These are phyloP conservation scores for Nannoperca australis DNA, from an alignment of 2,797 vertebrate genomes.

Conservation along the genomic window DNA sequence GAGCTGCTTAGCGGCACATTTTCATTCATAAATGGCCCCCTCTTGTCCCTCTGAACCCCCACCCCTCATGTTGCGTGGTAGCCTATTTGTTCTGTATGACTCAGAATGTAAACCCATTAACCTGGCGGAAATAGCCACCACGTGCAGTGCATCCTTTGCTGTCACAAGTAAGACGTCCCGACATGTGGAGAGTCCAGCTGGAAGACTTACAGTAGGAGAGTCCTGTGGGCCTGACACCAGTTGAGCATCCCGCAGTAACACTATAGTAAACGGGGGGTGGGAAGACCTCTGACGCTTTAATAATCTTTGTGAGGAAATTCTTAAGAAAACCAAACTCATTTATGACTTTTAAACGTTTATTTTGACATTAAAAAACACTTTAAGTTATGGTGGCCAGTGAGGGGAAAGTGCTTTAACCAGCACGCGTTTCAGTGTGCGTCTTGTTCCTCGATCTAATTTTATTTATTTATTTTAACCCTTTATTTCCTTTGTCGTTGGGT, in stretches of 20 bases:
- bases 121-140: conserved; percentile 73
- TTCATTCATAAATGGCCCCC: conserved; percentile 33
- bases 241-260: conserved; percentile 21
- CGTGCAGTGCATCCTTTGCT: conserved; percentile 65
- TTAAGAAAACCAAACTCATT: neutral
- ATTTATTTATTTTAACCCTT: neutral
- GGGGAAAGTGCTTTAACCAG: neutral
- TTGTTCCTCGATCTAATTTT: neutral
- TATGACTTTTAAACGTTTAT: neutral
- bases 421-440: neutral
- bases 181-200: conserved; percentile 53
- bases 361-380: neutral
- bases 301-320: neutral
- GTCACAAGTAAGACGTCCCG: conserved; percentile 71
- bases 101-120: conserved; percentile 76
- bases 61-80: conserved; percentile 12
- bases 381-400: neutral
- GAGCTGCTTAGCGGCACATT: conserved; percentile 35
- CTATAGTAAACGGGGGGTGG: neutral
- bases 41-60: neutral
- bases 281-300: neutral
- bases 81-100: conserved; percentile 69
- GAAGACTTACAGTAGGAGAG: conserved; percentile 15
- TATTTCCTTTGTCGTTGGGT: neutral
- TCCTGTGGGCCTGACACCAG: conserved; percentile 43